These are phyloP conservation scores for Amphiura filiformis DNA, from an alignment of 35 echinoderm and acorn worm genomes.

Conservation along the genomic window DNA sequence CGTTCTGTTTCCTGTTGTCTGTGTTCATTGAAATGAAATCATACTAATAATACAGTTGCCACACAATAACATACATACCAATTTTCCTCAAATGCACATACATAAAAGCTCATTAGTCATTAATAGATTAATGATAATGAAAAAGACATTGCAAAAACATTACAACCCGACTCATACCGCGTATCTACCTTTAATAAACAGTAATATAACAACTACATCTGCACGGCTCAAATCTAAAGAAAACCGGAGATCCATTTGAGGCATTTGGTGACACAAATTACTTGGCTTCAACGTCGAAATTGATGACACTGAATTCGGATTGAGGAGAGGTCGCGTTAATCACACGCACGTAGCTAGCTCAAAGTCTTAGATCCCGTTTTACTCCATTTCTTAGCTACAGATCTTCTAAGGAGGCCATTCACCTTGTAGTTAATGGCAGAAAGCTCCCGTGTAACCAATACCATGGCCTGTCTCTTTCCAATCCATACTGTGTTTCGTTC, in stretches of 20 bases:
- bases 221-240: neutral
- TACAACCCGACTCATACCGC: too few species aligned
- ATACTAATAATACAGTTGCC: too few species aligned
- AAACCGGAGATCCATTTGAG: neutral
- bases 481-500: neutral
- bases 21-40: too few species aligned
- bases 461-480: neutral
- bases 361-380: neutral
- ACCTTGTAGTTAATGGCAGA: neutral
- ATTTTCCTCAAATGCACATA: too few species aligned
- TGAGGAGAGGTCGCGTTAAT: conserved; percentile 10
- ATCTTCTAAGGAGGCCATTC: neutral
- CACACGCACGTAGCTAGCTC: neutral
- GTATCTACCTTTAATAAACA: too few species aligned
- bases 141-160: too few species aligned
- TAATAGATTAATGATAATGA: too few species aligned
- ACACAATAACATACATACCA: too few species aligned
- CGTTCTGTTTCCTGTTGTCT: too few species aligned
- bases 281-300: neutral
- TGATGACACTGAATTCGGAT: neutral
- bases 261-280: conserved; percentile 1
- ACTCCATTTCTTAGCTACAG: neutral
- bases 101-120: too few species aligned
- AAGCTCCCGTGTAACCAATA: neutral
- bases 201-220: neutral